Evolutionary conservation across 2,113 vertebrate species (phyloP).

Genomic region (Trachemys scripta): DNA sequence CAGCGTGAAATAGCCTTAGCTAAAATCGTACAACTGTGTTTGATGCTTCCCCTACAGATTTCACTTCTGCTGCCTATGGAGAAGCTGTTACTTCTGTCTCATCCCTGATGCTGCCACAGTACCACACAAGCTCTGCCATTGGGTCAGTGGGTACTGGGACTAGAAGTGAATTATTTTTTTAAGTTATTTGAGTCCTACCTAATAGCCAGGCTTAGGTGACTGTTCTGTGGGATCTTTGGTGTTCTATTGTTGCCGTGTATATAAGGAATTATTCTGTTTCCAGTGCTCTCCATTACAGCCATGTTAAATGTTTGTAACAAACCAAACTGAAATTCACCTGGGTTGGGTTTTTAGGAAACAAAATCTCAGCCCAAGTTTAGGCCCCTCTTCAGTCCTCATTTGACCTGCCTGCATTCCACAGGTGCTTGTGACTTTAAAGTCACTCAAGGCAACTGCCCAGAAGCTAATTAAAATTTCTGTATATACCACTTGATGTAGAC

Average conservation of each 20-base stretch:
- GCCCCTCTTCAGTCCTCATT: not conserved
- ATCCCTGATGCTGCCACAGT: not conserved
- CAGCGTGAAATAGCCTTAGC: not conserved
- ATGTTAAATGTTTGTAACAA: not conserved
- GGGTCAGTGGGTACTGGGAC: not conserved
- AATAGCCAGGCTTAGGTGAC: not conserved
- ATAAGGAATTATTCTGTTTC: not conserved
- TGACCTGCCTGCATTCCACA: not conserved
- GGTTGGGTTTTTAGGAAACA: not conserved
- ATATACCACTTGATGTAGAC: not conserved
- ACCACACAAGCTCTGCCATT: not conserved
- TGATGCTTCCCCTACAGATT: not conserved
- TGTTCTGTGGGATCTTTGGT: not conserved
- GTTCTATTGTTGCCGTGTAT: not conserved
- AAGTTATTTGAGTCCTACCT: not conserved
- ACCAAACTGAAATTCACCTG: not conserved
- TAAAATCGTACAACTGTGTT: not conserved
- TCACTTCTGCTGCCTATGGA: not conserved
- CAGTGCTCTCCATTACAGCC: not conserved
- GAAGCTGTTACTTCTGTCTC: not conserved
- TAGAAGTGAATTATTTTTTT: not conserved
- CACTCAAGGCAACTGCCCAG: not conserved
- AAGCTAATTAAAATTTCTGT: not conserved
- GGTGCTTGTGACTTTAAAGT: not conserved
- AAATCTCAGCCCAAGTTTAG: not conserved